Evolutionary conservation across 2,888 invertebrate genomes (phyloP).

Genomic region (Pyrocoelia pectoralis): DNA sequence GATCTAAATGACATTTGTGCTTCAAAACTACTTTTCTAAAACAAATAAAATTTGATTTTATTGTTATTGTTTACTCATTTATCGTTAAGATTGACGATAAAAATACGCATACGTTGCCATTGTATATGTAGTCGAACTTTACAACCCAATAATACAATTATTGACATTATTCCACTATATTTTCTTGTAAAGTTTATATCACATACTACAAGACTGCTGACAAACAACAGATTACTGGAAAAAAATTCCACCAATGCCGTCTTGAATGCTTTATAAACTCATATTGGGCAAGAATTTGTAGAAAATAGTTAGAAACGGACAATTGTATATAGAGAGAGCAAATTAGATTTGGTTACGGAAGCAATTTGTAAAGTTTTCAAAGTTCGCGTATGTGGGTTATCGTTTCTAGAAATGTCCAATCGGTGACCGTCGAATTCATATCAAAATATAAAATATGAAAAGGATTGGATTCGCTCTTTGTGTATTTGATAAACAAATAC

Average conservation of each 20-base stretch:
- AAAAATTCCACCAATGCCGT: background rate
- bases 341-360: background rate
- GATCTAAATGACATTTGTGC: constrained; percentile 6
- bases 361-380: background rate
- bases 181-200: background rate
- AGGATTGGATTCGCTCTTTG: too few species aligned
- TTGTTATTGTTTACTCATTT: constrained; percentile 2
- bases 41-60: constrained; percentile 3
- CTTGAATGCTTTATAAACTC: background rate
- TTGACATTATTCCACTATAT: background rate
- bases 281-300: background rate
- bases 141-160: background rate
- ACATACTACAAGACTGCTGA: background rate
- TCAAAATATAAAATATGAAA: too few species aligned
- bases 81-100: background rate
- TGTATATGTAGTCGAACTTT: constrained; percentile 4
- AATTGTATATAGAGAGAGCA: background rate
- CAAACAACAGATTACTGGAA: background rate
- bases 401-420: too few species aligned
- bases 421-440: too few species aligned
- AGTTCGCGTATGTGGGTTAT: background rate
- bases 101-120: constrained; percentile 7
- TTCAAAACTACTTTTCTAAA: background rate
- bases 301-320: background rate
- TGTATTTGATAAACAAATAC: too few species aligned